These are phyloP conservation scores for Ptilorrhoa leucosticta DNA, from an alignment of 2,113 vertebrate species.

Conservation along the genomic window DNA sequence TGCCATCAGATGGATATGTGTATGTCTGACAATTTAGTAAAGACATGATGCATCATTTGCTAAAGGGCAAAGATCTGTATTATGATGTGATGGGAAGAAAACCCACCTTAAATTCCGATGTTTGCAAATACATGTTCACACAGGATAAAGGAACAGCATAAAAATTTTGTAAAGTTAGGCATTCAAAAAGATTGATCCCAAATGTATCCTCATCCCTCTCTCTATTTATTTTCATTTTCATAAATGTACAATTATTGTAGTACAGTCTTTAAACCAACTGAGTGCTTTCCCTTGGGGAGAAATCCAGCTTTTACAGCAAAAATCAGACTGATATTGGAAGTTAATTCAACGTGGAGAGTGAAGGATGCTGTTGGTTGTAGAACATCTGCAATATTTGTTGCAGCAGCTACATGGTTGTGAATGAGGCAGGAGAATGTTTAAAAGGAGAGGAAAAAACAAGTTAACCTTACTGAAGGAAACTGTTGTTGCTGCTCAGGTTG, in stretches of 20 bases:
- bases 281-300: not conserved
- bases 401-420: not conserved
- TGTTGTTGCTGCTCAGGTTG: not conserved
- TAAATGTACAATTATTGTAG: not conserved
- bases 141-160: not conserved
- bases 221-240: not conserved
- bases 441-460: not conserved
- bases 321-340: not conserved
- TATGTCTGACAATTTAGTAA: not conserved
- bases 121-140: not conserved
- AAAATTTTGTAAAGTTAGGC: not conserved
- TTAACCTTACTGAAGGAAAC: not conserved
- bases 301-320: not conserved
- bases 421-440: not conserved
- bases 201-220: not conserved
- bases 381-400: not conserved
- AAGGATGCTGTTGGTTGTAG: not conserved
- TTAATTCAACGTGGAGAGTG: not conserved
- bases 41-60: not conserved
- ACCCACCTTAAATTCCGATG: not conserved
- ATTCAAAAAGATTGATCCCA: not conserved
- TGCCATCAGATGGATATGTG: not conserved
- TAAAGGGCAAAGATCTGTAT: not conserved
- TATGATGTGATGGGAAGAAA: not conserved
- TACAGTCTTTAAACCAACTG: not conserved